Evolutionary conservation across 2,797 vertebrate genomes (phyloP).

Genomic region (Aulostomus chinensis): DNA sequence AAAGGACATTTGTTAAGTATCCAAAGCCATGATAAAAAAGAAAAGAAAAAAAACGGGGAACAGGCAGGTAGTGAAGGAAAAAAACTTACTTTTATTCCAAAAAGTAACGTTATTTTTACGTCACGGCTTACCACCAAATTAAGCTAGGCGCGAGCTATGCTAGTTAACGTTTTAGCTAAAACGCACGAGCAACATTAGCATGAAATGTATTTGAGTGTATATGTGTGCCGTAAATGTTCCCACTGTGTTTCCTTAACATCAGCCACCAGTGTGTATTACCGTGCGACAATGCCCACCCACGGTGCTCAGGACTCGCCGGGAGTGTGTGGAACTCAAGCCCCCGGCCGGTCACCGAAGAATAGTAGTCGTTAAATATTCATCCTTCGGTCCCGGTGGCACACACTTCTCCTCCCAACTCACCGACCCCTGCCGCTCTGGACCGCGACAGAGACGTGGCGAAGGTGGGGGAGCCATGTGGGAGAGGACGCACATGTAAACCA

Average conservation of each 20-base stretch:
- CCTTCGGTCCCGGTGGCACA: constrained; percentile 49
- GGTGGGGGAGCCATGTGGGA: neutral
- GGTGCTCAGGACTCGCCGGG: constrained; percentile 55
- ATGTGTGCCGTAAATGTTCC: neutral
- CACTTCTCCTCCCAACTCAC: constrained; percentile 36
- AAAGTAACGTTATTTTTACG: neutral
- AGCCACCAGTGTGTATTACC: neutral
- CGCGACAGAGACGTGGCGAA: constrained; percentile 20
- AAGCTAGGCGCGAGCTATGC: no score
- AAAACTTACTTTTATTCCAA: neutral
- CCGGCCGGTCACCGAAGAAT: constrained; percentile 62
- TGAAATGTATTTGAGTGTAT: no score
- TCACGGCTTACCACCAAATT: no score
- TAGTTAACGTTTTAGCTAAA: no score
- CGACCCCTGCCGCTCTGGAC: constrained; percentile 37
- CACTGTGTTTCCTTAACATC: constrained; percentile 14
- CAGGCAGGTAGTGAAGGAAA: neutral
- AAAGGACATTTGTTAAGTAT: constrained; percentile 8
- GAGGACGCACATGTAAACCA: no score
- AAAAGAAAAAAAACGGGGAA: neutral
- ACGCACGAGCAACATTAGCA: no score
- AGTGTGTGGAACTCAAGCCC: constrained; percentile 72
- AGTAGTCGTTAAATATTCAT: constrained; percentile 77
- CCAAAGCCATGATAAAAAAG: neutral
- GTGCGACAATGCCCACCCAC: constrained; percentile 46